Conservation (phyloP, 2,797 vertebrate species). For the Sebastes paucispinis region DNA sequence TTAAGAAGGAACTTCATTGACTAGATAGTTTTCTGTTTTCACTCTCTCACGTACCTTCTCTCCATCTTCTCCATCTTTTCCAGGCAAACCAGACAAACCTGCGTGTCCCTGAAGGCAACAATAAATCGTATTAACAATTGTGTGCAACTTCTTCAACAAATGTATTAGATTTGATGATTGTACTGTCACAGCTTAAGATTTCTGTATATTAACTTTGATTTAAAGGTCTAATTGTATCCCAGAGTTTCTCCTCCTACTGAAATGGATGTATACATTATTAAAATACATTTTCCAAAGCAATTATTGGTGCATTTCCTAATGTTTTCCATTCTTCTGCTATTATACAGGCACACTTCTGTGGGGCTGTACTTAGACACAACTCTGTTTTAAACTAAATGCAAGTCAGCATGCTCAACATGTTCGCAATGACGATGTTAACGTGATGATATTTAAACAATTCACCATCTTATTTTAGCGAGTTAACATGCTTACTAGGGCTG, state of each 20-base stretch:
- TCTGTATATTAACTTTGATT: neutral
- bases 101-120: slow-evolving; percentile 77
- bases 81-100: slow-evolving; percentile 76
- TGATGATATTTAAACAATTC: neutral
- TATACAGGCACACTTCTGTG: neutral
- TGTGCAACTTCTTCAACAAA: neutral
- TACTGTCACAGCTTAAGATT: neutral
- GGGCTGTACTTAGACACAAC: too few relatives aligned
- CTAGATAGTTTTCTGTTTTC: neutral
- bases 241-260: neutral
- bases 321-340: neutral
- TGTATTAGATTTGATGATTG: neutral
- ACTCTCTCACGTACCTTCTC: slow-evolving; percentile 70
- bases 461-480: neutral
- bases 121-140: neutral
- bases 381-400: neutral
- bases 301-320: neutral
- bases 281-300: neutral
- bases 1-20: neutral
- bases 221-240: neutral
- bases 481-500: neutral
- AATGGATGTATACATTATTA: neutral
- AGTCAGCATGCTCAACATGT: neutral
- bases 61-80: slow-evolving; percentile 75
- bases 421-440: neutral